Evolutionary conservation across 2,797 vertebrate species (phyloP).

Genomic region (Chaetodon trifasciatus): DNA sequence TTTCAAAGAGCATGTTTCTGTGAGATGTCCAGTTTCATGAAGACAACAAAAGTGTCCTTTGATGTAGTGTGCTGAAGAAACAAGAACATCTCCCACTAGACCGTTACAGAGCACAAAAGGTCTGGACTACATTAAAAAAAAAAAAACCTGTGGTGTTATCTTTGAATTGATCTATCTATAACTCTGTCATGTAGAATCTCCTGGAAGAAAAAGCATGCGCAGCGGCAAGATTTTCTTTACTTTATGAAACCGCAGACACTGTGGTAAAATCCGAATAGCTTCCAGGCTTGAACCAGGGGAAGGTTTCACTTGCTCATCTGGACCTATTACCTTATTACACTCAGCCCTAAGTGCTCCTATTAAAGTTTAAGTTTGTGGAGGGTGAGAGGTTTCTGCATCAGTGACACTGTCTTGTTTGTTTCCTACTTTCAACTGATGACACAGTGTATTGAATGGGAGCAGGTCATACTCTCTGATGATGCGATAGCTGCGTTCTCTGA

Average conservation of each 20-base stretch:
- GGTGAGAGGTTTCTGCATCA: background rate
- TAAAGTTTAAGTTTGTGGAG: background rate
- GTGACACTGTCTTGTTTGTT: background rate
- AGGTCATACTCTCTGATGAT: conserved; percentile 93
- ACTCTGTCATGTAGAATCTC: background rate
- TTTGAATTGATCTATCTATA: too few species aligned
- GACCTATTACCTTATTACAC: background rate
- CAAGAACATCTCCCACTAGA: background rate
- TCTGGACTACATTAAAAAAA: background rate
- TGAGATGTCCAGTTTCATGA: background rate
- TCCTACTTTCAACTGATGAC: background rate
- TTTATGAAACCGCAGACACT: background rate
- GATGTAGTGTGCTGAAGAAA: background rate
- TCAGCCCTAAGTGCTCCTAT: background rate
- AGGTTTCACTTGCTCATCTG: background rate
- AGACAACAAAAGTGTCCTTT: background rate
- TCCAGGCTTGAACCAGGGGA: background rate
- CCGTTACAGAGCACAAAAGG: background rate
- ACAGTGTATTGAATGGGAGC: background rate
- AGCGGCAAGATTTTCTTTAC: background rate
- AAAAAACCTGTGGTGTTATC: too few species aligned
- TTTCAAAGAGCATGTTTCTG: background rate
- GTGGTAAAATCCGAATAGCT: background rate
- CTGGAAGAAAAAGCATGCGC: background rate
- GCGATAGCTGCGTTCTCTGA: conserved; percentile 96